Conservation (phyloP, 2,113 vertebrate species). For the Desmodus rotundus region DNA sequence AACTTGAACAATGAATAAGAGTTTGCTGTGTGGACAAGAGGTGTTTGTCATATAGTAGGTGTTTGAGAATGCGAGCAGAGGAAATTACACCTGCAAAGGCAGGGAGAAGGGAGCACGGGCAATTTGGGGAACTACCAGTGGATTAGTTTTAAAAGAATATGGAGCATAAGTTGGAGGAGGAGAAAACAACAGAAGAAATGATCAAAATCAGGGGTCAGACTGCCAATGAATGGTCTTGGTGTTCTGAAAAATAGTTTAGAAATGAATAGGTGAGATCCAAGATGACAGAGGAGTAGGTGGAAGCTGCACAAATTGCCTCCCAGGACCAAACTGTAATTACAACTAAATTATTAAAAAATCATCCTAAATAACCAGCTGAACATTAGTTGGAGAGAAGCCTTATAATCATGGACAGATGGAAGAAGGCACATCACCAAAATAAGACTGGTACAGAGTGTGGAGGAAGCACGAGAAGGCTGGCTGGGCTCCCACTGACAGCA, state of each 20-base stretch:
- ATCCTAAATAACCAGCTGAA: no score
- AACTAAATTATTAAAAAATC: no score
- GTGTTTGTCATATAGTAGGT: neutral
- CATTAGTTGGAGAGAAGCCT: no score
- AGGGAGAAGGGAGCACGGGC: neutral
- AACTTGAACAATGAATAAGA: neutral
- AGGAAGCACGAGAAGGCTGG: no score
- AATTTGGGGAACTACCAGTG: neutral
- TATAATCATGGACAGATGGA: no score
- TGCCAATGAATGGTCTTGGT: neutral
- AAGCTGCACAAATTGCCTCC: no score
- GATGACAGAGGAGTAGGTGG: no score
- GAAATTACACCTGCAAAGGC: neutral
- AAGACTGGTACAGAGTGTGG: no score
- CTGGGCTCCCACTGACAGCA: no score
- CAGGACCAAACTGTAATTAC: no score
- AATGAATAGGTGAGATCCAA: neutral
- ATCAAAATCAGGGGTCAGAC: no score
- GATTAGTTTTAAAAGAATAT: neutral
- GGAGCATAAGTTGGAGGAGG: neutral
- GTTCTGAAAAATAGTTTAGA: neutral
- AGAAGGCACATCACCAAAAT: no score
- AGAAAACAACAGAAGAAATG: neutral
- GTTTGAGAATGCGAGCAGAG: neutral
- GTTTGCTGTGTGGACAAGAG: neutral